A percentile compares a stretch with the other conserved stretches of the same genome.
Conservation (phyloP, 2,888 invertebrate species). For the Rhopalosiphum nymphaeae region DNA sequence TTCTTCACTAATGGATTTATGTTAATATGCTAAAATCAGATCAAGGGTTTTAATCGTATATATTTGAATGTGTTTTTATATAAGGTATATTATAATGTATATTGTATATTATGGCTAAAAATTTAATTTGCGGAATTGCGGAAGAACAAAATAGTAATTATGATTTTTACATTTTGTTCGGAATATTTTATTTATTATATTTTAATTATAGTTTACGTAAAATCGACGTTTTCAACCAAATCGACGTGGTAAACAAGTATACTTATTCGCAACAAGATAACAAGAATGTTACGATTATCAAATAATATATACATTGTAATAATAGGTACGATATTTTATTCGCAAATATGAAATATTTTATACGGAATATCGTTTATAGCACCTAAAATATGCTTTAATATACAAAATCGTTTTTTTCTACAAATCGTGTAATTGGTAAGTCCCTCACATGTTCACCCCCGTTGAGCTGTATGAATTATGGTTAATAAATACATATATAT, state of each 20-base stretch:
- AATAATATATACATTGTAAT: no score
- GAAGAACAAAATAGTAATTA: not conserved
- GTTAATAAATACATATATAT: no score
- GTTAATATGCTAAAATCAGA: constrained; percentile 11
- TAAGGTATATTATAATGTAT: not conserved
- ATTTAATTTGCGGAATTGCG: not conserved
- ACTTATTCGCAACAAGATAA: not conserved
- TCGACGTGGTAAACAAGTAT: not conserved
- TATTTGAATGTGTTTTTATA: not conserved
- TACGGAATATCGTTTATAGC: no score
- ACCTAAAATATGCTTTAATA: no score
- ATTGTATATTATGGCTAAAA: not conserved
- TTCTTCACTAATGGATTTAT: not conserved
- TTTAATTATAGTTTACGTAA: not conserved
- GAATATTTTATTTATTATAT: not conserved
- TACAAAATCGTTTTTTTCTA: no score
- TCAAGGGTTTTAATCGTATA: constrained; percentile 34
- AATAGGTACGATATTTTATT: no score
- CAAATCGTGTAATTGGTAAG: no score
- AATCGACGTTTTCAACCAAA: not conserved
- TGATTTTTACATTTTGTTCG: not conserved
- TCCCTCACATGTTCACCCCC: no score
- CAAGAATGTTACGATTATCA: not conserved
- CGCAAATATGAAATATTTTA: no score
- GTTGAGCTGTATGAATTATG: no score